Evolutionary conservation across 1,140 invertebrate genomes (phyloP).

Genomic region (Pemphigus obesinymphae): DNA sequence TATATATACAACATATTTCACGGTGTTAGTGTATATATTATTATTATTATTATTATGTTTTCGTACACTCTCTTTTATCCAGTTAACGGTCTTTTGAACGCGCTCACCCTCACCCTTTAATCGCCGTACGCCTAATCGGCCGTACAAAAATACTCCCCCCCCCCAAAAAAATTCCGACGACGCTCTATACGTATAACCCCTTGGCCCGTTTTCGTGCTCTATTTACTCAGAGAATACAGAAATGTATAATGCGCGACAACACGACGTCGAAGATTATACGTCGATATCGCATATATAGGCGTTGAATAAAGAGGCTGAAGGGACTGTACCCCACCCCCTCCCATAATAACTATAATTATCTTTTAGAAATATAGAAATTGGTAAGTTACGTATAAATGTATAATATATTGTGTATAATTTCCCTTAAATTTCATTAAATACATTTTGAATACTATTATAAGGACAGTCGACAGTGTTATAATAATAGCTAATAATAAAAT

Average conservation of each 20-base stretch:
- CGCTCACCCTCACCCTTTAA: conserved; percentile 32
- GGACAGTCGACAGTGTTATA: no score
- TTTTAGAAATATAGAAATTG: no score
- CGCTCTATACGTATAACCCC: not conserved
- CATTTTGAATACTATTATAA: no score
- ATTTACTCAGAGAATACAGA: conserved; percentile 1
- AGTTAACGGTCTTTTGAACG: conserved; percentile 35
- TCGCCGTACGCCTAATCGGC: conserved; percentile 37
- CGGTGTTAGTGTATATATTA: not conserved
- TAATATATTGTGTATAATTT: no score
- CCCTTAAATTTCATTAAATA: no score
- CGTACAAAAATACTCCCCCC: conserved; percentile 20
- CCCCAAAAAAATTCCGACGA: not conserved
- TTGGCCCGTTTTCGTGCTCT: conserved; percentile 11
- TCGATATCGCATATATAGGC: no score
- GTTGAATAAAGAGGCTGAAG: no score
- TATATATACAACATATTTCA: not conserved
- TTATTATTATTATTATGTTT: conserved; percentile 28
- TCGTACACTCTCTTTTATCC: conserved; percentile 36
- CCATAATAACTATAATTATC: no score
- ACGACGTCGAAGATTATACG: not conserved
- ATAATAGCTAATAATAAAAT: no score
- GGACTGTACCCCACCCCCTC: no score
- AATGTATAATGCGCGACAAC: not conserved
- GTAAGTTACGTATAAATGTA: no score